A percentile compares a stretch with the other conserved stretches of the same genome.
Evolutionary conservation across 2,888 invertebrate genomes (phyloP).

Genomic region (Lathronympha strigana): DNA sequence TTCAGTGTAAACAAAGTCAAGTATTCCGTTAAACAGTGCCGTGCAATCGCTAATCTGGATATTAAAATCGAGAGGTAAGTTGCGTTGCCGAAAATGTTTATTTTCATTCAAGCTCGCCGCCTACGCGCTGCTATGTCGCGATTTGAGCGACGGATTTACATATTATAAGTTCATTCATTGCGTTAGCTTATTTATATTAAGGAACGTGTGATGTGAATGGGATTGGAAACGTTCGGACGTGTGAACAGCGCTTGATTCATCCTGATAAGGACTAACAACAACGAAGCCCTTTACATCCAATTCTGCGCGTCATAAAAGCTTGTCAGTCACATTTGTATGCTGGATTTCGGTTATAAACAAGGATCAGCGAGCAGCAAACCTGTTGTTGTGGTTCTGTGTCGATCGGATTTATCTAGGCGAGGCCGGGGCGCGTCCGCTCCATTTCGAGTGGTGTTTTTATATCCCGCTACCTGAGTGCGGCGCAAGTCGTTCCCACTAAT

Average conservation of each 20-base stretch:
- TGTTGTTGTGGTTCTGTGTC: conserved; percentile 50
- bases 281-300: background rate
- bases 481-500: conserved; percentile 65
- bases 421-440: conserved; percentile 71
- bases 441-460: conserved; percentile 80
- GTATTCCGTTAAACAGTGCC: conserved; percentile 63
- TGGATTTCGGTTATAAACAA: background rate
- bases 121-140: conserved; percentile 80
- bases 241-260: conserved; percentile 60
- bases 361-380: conserved; percentile 8
- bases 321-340: background rate
- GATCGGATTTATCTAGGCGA: conserved; percentile 71
- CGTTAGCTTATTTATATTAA: conserved; percentile 77
- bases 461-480: conserved; percentile 76
- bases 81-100: conserved; percentile 63
- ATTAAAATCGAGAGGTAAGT: conserved; percentile 81
- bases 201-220: conserved; percentile 76
- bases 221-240: conserved; percentile 66
- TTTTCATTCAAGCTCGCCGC: conserved; percentile 79
- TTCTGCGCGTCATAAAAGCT: background rate
- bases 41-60: conserved; percentile 80
- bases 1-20: conserved; percentile 65
- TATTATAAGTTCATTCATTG: conserved; percentile 81
- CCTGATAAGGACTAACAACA: conserved; percentile 49
- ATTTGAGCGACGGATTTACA: conserved; percentile 83